Conservation (phyloP, 2,888 invertebrate species). For the Pseudococcus longispinus region DNA sequence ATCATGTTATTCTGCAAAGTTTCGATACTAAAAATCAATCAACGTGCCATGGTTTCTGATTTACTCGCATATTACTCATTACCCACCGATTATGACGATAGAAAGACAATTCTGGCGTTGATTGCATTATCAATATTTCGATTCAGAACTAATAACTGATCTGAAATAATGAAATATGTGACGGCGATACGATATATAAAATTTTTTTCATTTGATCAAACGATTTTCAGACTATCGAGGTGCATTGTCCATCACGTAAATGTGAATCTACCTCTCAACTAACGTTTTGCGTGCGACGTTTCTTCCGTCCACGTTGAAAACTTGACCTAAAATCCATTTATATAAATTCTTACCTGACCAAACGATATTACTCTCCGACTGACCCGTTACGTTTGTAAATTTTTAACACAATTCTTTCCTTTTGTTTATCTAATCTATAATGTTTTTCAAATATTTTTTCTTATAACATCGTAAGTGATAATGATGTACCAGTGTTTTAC, state of each 20-base stretch:
- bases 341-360: conserved; percentile 11
- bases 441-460: conserved; percentile 5
- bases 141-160: no score
- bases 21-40: no score
- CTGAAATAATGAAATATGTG: no score
- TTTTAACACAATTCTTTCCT: conserved; percentile 18
- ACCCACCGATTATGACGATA: no score
- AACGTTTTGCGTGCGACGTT: background rate
- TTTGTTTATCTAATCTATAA: conserved; percentile 8
- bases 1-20: no score
- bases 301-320: conserved; percentile 23
- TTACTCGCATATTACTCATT: no score
- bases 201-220: no score
- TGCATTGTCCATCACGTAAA: background rate
- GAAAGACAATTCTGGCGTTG: no score
- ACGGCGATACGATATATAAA: no score
- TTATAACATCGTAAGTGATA: background rate
- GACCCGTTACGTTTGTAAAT: conserved; percentile 16
- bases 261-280: background rate
- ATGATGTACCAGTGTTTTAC: background rate
- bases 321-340: conserved; percentile 30
- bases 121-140: no score
- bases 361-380: conserved; percentile 19
- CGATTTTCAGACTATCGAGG: background rate
- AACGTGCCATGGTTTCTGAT: no score